These are phyloP conservation scores for Mactra quadrangularis DNA, from an alignment of 1,140 invertebrate genomes.

Conservation along the genomic window DNA sequence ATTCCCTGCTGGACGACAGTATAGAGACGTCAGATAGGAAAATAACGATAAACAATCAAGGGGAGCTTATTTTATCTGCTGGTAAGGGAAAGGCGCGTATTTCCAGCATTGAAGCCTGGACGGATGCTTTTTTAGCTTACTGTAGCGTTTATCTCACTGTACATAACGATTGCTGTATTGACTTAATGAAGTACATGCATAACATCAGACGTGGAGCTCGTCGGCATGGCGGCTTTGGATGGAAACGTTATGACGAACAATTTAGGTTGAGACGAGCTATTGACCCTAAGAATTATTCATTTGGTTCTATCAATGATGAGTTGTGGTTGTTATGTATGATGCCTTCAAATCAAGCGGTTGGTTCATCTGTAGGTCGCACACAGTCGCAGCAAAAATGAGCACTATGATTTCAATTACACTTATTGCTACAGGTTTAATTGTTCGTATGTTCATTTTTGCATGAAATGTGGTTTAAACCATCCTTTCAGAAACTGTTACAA, in stretches of 20 bases:
- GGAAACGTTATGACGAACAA: neutral
- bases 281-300: neutral
- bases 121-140: no score
- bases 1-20: no score
- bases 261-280: neutral
- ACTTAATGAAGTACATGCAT: no score
- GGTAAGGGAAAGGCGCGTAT: no score
- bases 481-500: neutral
- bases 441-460: neutral
- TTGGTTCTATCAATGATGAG: neutral
- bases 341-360: neutral
- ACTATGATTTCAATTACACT: neutral
- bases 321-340: neutral
- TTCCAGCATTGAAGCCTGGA: no score
- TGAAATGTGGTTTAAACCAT: neutral
- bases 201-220: no score
- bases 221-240: no score
- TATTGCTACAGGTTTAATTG: neutral
- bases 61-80: no score
- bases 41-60: no score
- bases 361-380: neutral
- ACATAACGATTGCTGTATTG: no score
- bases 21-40: no score
- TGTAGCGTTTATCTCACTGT: no score
- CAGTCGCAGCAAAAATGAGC: neutral